A percentile compares a stretch with the other conserved stretches of the same genome.
Conservation (phyloP, 2,113 vertebrate species). For the Antigone vipio region DNA sequence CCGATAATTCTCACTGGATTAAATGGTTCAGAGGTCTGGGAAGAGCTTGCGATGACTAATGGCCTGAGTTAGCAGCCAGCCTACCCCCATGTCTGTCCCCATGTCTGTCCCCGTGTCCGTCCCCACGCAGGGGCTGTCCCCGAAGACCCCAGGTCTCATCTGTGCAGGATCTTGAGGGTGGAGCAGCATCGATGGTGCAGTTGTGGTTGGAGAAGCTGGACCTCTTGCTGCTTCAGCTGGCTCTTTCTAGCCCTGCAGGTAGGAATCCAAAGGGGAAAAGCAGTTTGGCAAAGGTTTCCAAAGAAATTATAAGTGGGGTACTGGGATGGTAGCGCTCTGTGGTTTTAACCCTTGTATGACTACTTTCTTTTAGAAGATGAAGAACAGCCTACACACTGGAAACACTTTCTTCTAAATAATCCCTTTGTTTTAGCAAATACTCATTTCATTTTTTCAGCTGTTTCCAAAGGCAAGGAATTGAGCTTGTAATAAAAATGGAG, state of each 20-base stretch:
- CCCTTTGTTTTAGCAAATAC: not conserved
- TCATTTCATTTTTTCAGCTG: not conserved
- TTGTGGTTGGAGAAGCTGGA: not conserved
- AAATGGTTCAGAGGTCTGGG: slow-evolving; percentile 1
- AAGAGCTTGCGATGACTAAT: not conserved
- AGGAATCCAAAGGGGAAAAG: not conserved
- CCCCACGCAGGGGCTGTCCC: not conserved
- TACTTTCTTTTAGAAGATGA: not conserved
- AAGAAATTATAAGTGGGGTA: not conserved
- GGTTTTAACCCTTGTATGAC: not conserved
- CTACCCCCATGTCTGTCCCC: not conserved
- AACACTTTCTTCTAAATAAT: not conserved
- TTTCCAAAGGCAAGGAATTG: not conserved
- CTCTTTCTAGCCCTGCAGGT: not conserved
- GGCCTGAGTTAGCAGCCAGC: not conserved
- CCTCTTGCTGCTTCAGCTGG: not conserved
- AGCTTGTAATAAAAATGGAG: not conserved
- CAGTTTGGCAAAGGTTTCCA: not conserved
- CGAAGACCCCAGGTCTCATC: not conserved
- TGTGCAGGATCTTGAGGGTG: not conserved
- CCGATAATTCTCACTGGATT: not conserved
- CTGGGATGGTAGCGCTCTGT: not conserved
- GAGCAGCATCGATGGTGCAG: not conserved
- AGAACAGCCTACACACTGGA: not conserved
- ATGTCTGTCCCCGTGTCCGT: rapidly evolving